Evolutionary conservation across 2,113 vertebrate genomes (phyloP).

Genomic region (Callaeas wilsoni): DNA sequence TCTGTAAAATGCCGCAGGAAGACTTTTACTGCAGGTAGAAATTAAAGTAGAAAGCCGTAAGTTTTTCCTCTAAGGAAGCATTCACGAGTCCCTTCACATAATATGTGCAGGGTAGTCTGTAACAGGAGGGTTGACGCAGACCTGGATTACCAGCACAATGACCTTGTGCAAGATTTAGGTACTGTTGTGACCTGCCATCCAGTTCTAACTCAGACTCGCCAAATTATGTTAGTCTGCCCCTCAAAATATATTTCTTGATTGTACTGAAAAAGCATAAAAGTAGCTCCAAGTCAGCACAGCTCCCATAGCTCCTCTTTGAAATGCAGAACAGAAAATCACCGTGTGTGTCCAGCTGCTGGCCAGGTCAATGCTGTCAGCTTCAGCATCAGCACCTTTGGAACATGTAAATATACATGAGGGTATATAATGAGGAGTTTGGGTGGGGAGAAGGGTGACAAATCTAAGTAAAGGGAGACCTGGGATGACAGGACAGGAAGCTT

Average conservation of each 20-base stretch:
- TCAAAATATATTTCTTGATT: not conserved
- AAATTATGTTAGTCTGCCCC: not conserved
- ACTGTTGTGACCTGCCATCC: not conserved
- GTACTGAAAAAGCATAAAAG: not conserved
- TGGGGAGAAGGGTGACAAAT: not conserved
- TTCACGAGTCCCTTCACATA: not conserved
- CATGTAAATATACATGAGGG: not conserved
- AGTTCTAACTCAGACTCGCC: not conserved
- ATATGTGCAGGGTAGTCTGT: not conserved
- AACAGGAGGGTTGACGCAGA: not conserved
- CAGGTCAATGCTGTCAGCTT: not conserved
- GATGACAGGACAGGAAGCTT: not conserved
- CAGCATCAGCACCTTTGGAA: not conserved
- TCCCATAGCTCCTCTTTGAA: not conserved
- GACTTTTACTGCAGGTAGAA: not conserved
- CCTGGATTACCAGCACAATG: not conserved
- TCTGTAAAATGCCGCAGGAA: not conserved
- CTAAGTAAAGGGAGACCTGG: not conserved
- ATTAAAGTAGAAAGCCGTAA: not conserved
- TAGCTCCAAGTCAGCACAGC: not conserved
- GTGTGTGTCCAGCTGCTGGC: not conserved
- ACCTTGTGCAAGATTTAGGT: not conserved
- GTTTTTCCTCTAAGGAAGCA: not conserved
- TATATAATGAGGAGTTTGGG: not conserved
- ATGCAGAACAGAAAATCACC: not conserved